Evolutionary conservation across 2,113 vertebrate genomes (phyloP).

Genomic region (Plestiodon gilberti): DNA sequence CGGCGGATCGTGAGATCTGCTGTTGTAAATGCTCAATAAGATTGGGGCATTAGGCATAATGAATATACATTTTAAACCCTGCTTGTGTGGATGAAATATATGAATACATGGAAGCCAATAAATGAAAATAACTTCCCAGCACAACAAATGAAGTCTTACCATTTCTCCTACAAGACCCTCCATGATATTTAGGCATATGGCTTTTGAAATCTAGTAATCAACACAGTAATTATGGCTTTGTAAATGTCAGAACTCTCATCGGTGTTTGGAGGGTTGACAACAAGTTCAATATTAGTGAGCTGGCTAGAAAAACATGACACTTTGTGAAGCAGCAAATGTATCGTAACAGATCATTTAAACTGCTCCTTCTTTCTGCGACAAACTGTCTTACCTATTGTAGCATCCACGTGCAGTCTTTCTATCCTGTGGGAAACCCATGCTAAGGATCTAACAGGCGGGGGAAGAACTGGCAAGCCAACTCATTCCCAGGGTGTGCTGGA

Average conservation of each 20-base stretch:
- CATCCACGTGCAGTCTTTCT: not conserved
- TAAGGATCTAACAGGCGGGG: not conserved
- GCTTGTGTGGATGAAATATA: not conserved
- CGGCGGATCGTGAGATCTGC: too few relatives aligned
- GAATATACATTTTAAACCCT: not conserved
- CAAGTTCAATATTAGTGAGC: slow-evolving; percentile 35
- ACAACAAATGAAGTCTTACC: slow-evolving; percentile 44
- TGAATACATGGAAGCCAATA: slow-evolving; percentile 3
- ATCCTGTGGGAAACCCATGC: not conserved
- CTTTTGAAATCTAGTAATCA: slow-evolving; percentile 70
- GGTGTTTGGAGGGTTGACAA: slow-evolving; percentile 65
- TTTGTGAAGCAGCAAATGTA: slow-evolving; percentile 18
- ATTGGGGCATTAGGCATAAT: accelerated
- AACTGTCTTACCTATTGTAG: not conserved
- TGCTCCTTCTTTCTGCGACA: not conserved
- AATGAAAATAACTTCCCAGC: slow-evolving; percentile 43
- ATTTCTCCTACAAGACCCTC: slow-evolving; percentile 71
- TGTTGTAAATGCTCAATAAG: too few relatives aligned
- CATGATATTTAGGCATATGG: slow-evolving; percentile 74
- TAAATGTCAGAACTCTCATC: slow-evolving; percentile 75
- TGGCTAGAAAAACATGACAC: slow-evolving; percentile 47
- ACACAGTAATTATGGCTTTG: slow-evolving; percentile 61
- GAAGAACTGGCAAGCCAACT: not conserved
- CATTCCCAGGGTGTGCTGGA: too few relatives aligned
- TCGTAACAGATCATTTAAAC: not conserved